phyloP scores from a whole-genome alignment of 2,113 vertebrate genomes.

The Leptobrachium ailaonicum region DNA sequence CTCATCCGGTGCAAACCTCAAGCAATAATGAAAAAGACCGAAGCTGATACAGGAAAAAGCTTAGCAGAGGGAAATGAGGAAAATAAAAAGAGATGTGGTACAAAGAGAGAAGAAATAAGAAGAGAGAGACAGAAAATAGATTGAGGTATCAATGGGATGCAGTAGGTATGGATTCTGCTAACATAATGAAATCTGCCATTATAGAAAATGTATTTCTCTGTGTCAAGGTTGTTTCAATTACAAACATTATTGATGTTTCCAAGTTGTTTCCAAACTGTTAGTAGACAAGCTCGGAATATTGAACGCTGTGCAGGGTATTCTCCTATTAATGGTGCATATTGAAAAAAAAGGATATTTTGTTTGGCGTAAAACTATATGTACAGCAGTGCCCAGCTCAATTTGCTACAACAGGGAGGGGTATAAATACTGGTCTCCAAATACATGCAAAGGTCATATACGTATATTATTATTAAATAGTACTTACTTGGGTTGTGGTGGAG shows the following conservation, averaged over 20 bases:
- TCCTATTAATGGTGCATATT: slow-evolving; percentile 7
- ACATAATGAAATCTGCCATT: slow-evolving; percentile 8
- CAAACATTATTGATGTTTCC: slow-evolving; percentile 32
- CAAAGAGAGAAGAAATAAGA: neutral
- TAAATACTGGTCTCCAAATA: too few species aligned
- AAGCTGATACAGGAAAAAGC: neutral
- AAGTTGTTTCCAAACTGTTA: neutral
- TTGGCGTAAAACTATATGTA: neutral
- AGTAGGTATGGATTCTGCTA: neutral
- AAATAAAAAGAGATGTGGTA: neutral
- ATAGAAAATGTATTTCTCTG: neutral
- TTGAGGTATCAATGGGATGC: neutral
- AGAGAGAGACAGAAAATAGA: neutral
- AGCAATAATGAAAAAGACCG: neutral
- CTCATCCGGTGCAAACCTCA: neutral
- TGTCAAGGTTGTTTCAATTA: slow-evolving; percentile 26
- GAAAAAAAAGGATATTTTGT: neutral
- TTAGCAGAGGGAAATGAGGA: neutral
- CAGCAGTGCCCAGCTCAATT: neutral
- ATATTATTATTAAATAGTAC: too few species aligned
- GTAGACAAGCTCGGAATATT: neutral
- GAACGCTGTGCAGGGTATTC: slow-evolving; percentile 15
- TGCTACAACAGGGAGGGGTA: too few species aligned
- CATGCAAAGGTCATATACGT: too few species aligned
- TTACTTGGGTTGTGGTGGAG: too few species aligned